Evolutionary conservation across 2,797 vertebrate species (phyloP).

Genomic region (Leuciscus waleckii): DNA sequence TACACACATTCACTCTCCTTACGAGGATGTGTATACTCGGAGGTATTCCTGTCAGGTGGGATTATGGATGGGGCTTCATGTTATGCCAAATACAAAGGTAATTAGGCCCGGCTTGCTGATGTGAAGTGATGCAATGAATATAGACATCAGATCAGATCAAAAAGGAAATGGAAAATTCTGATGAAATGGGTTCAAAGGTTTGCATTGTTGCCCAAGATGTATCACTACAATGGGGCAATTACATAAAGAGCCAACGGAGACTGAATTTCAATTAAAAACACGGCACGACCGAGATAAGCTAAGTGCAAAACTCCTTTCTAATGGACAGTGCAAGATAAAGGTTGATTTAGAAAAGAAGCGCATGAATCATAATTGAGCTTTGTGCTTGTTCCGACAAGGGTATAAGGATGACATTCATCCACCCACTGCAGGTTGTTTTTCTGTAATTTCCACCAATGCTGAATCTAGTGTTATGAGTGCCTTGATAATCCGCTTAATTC

Average conservation of each 20-base stretch:
- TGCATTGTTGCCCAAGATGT: constrained; percentile 62
- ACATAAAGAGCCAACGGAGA: constrained; percentile 53
- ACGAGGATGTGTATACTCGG: not conserved
- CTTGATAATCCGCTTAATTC: constrained; percentile 75
- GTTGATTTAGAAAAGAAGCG: constrained; percentile 17
- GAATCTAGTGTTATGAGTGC: constrained; percentile 38
- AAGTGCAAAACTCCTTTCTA: constrained; percentile 56
- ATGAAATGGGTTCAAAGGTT: constrained; percentile 70
- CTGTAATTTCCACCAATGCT: constrained; percentile 59
- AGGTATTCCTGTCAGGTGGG: constrained; percentile 34
- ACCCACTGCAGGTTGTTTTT: constrained; percentile 63
- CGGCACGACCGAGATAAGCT: constrained; percentile 59
- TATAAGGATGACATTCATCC: constrained; percentile 25
- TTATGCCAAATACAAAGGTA: not conserved
- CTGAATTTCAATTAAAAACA: constrained; percentile 64
- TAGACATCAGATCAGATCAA: constrained; percentile 66
- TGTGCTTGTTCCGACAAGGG: constrained; percentile 27
- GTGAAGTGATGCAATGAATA: constrained; percentile 38
- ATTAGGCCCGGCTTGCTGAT: constrained; percentile 29
- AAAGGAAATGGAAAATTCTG: constrained; percentile 63
- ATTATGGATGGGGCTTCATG: not conserved
- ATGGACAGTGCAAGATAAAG: constrained; percentile 58
- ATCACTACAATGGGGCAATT: constrained; percentile 59
- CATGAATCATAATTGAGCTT: constrained; percentile 54
- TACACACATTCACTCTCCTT: constrained; percentile 2